Conservation (phyloP, 2,888 invertebrate species). For the Drosophila ezoana region DNA sequence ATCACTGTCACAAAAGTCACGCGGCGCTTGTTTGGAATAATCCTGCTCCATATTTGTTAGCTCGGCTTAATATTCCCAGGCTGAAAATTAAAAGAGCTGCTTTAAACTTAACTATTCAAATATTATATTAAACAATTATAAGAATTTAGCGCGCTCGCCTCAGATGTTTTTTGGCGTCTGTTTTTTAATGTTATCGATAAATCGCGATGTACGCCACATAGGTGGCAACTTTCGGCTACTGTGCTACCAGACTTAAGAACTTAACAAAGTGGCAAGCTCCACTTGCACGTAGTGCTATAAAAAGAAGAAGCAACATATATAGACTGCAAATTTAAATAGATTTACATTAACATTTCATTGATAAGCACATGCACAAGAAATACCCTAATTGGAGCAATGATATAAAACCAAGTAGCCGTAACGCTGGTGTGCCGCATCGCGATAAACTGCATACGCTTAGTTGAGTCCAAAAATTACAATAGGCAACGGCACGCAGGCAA, state of each 20-base stretch:
- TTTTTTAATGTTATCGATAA: conserved; percentile 43
- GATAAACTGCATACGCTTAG: conserved; percentile 17
- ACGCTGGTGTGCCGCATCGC: conserved; percentile 22
- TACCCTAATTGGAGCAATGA: conserved; percentile 55
- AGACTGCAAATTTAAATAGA: conserved; percentile 64
- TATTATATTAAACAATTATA: conserved; percentile 44
- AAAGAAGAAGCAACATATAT: conserved; percentile 49
- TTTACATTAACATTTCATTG: conserved; percentile 74
- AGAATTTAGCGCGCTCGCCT: conserved; percentile 61
- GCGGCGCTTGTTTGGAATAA: conserved; percentile 59
- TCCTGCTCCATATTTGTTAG: conserved; percentile 54
- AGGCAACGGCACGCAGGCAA: conserved; percentile 13
- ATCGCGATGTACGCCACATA: neutral
- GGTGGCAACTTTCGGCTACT: neutral
- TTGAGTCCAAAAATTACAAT: conserved; percentile 15
- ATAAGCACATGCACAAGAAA: conserved; percentile 54
- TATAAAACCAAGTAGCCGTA: conserved; percentile 37
- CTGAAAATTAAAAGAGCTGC: neutral
- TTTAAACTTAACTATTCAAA: neutral
- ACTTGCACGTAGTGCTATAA: conserved; percentile 31
- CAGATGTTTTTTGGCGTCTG: conserved; percentile 75
- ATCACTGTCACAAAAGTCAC: conserved; percentile 53
- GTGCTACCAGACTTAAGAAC: conserved; percentile 41
- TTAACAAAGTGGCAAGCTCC: conserved; percentile 47
- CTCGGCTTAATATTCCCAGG: neutral